These are phyloP conservation scores for Pollenia angustigena DNA, from an alignment of 2,888 invertebrate genomes.

Conservation along the genomic window DNA sequence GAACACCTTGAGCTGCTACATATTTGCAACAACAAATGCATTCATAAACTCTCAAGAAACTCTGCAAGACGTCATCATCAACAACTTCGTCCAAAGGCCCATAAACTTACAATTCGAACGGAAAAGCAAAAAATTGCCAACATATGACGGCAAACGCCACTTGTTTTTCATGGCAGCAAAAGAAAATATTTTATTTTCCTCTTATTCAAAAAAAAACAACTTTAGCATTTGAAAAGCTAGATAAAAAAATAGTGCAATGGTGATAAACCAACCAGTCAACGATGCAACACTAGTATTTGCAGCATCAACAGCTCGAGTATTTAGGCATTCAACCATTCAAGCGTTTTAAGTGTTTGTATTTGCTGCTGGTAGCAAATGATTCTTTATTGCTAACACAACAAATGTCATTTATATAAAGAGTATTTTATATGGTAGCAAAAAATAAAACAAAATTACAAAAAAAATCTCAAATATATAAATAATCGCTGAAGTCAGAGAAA, in stretches of 20 bases:
- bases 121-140: constrained; percentile 34
- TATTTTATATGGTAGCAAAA: constrained; percentile 27
- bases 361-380: constrained; percentile 54
- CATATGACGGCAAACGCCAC: constrained; percentile 54
- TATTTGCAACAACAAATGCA: background rate
- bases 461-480: constrained; percentile 25
- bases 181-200: constrained; percentile 22
- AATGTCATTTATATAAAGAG: constrained; percentile 62
- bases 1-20: constrained; percentile 58
- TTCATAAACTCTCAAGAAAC: constrained; percentile 9
- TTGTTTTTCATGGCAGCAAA: constrained; percentile 21
- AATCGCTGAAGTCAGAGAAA: constrained; percentile 22
- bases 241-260: constrained; percentile 18
- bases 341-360: constrained; percentile 59
- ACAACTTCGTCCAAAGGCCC: background rate
- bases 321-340: constrained; percentile 60
- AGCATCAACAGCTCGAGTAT: constrained; percentile 30
- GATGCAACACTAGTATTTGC: constrained; percentile 22
- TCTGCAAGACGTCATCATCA: constrained; percentile 14
- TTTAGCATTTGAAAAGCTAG: background rate
- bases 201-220: background rate
- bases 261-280: constrained; percentile 58
- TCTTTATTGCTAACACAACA: constrained; percentile 60
- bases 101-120: constrained; percentile 22
- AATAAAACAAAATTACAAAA: background rate